Conservation (phyloP, 2,113 vertebrate genomes). For the Sylvia atricapilla region DNA sequence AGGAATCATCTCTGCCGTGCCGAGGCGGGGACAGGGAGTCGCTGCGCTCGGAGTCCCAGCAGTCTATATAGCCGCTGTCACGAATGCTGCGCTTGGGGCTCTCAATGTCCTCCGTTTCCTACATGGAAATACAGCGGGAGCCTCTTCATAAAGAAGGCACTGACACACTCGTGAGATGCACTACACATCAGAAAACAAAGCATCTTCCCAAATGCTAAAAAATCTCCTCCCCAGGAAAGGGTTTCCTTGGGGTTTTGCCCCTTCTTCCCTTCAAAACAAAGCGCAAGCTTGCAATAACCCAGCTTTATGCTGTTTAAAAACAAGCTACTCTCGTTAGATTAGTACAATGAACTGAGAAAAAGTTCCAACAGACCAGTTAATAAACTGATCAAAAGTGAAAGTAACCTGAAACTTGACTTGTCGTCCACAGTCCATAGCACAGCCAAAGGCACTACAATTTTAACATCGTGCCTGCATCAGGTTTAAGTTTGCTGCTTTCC, state of each 20-base stretch:
- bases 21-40: conserved; percentile 93
- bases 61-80: conserved; percentile 97
- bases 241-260: background rate
- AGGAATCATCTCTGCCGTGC: conserved; percentile 93
- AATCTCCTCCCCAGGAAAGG: background rate
- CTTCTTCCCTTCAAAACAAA: background rate
- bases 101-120: conserved; percentile 91
- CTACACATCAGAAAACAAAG: background rate
- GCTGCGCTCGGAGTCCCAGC: conserved; percentile 96
- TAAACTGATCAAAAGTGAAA: conserved; percentile 32
- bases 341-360: background rate
- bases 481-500: background rate
- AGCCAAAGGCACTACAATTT: conserved; percentile 9
- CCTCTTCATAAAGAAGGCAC: background rate
- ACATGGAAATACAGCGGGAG: conserved; percentile 9
- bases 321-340: background rate
- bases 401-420: conserved; percentile 61
- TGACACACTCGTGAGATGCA: background rate
- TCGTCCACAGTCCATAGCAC: conserved; percentile 63
- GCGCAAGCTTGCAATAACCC: background rate
- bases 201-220: background rate
- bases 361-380: background rate
- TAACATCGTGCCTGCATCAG: conserved; percentile 33
- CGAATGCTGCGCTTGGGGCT: conserved; percentile 91
- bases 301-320: background rate